phyloP scores from a whole-genome alignment of 2,113 vertebrate genomes.

The Fukomys damarensis region DNA sequence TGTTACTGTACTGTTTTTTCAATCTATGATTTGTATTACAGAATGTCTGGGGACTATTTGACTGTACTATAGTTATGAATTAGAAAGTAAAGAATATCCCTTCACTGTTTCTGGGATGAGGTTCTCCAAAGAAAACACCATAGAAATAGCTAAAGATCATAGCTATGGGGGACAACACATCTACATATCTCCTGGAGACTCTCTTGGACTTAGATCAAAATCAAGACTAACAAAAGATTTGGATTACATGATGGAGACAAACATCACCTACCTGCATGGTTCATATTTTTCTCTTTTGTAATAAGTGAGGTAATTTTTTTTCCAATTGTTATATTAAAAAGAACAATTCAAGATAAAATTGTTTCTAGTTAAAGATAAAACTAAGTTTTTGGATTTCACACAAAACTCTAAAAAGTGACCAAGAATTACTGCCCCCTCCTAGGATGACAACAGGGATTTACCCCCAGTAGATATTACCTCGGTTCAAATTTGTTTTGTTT shows the following conservation, averaged over 20 bases:
- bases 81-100: conserved; percentile 81
- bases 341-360: conserved; percentile 66
- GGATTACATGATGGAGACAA: conserved; percentile 31
- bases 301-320: not conserved
- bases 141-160: conserved; percentile 71
- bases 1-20: conserved; percentile 69
- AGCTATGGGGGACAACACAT: conserved; percentile 72
- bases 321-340: conserved; percentile 70
- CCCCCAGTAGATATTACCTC: not conserved
- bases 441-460: not conserved
- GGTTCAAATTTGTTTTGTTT: not conserved
- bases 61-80: conserved; percentile 80
- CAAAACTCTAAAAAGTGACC: not conserved
- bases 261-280: conserved; percentile 47
- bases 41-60: conserved; percentile 75
- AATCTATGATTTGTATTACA: conserved; percentile 82
- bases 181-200: conserved; percentile 69
- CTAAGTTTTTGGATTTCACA: conserved; percentile 42
- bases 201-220: conserved; percentile 65
- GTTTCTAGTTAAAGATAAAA: conserved; percentile 64
- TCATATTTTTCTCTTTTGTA: not conserved
- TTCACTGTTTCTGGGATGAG: conserved; percentile 80
- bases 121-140: conserved; percentile 71
- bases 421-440: not conserved
- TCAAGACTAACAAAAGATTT: conserved; percentile 69